Conservation (phyloP, 1,140 invertebrate genomes). For the Prorops nasuta region DNA sequence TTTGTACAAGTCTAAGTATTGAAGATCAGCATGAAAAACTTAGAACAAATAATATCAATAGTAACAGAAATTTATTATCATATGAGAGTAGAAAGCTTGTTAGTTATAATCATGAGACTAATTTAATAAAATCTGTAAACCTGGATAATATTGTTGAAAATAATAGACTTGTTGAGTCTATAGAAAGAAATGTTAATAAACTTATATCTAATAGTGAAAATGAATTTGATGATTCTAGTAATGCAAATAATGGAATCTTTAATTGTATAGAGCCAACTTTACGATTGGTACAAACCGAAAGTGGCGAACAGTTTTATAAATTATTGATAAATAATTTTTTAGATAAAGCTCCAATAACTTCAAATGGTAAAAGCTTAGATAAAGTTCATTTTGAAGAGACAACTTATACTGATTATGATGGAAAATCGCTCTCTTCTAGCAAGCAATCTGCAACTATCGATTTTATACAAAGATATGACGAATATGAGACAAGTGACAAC, state of each 20-base stretch:
- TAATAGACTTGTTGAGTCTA: too few relatives aligned
- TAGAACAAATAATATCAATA: too few relatives aligned
- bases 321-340: conserved; percentile 40
- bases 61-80: too few relatives aligned
- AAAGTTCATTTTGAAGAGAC: background rate
- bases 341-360: conserved; percentile 21
- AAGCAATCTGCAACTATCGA: too few relatives aligned
- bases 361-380: background rate
- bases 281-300: conserved; percentile 41
- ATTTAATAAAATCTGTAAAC: too few relatives aligned
- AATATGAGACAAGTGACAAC: background rate
- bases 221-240: background rate
- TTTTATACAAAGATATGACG: background rate
- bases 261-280: conserved; percentile 29
- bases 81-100: too few relatives aligned
- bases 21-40: too few relatives aligned
- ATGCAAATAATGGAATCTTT: conserved; percentile 6
- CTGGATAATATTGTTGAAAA: background rate
- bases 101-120: too few relatives aligned
- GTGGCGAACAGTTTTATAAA: conserved; percentile 46
- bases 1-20: too few relatives aligned
- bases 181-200: background rate
- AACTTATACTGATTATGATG: too few relatives aligned
- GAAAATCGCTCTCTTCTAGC: too few relatives aligned
- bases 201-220: background rate